Conservation (phyloP, 2,113 vertebrate genomes). For the Rynchops niger region DNA sequence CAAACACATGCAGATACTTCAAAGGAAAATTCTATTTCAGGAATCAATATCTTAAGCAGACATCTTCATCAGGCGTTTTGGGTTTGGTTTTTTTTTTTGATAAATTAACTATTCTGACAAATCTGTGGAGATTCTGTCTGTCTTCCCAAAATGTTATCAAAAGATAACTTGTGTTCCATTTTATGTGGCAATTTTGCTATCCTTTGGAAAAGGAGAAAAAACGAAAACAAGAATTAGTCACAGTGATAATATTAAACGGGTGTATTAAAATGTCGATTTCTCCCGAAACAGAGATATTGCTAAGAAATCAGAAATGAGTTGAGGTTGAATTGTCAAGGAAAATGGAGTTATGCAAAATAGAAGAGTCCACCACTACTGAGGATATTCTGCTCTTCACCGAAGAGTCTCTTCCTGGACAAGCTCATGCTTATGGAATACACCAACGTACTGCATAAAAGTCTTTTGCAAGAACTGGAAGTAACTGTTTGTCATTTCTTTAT, state of each 20-base stretch:
- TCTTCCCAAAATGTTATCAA: not conserved
- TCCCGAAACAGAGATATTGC: not conserved
- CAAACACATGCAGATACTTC: not conserved
- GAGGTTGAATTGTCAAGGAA: not conserved
- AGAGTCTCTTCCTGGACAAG: not conserved
- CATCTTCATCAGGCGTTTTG: not conserved
- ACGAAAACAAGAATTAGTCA: not conserved
- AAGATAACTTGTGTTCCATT: not conserved
- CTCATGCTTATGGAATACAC: not conserved
- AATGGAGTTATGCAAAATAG: not conserved
- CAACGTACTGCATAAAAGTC: not conserved
- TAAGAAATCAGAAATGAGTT: not conserved
- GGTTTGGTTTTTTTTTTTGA: not conserved
- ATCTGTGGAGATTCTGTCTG: not conserved
- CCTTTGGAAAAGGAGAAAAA: not conserved
- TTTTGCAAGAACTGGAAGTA: not conserved
- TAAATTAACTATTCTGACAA: not conserved
- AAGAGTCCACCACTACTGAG: not conserved
- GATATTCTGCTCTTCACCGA: not conserved
- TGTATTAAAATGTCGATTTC: not conserved
- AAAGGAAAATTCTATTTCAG: not conserved
- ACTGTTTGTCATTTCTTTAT: not conserved
- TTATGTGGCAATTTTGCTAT: not conserved
- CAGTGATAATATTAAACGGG: not conserved
- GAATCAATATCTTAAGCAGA: not conserved